Conservation (phyloP, 2,797 vertebrate genomes). For the Darevskia nairensis region DNA sequence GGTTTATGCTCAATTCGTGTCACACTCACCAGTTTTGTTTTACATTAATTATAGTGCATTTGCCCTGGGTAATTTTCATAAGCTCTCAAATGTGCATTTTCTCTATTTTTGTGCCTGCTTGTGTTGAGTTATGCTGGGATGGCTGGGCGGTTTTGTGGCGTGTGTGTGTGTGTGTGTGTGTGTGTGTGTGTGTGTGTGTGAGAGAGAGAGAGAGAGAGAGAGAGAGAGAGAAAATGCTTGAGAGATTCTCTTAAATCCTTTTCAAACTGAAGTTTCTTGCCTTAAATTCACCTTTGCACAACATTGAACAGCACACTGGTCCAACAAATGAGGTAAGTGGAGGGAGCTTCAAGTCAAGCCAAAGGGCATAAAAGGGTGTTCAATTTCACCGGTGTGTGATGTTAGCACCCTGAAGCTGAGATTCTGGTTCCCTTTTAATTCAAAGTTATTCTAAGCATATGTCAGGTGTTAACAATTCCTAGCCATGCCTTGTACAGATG, state of each 20-base stretch:
- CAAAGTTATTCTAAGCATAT: background rate
- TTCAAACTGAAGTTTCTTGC: background rate
- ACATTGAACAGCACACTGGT: background rate
- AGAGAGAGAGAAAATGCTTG: no score
- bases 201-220: no score
- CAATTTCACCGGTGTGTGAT: background rate
- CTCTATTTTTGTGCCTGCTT: background rate
- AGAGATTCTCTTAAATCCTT: background rate
- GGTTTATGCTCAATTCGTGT: background rate
- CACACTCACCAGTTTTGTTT: background rate
- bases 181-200: background rate
- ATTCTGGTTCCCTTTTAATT: background rate
- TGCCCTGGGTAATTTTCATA: background rate
- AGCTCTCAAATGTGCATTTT: background rate
- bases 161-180: background rate
- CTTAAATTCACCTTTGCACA: background rate
- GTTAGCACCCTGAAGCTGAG: background rate
- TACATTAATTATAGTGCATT: background rate
- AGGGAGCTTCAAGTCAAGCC: background rate
- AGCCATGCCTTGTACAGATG: background rate
- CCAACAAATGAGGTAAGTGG: background rate
- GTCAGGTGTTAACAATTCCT: background rate
- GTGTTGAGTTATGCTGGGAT: background rate
- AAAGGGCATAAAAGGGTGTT: background rate
- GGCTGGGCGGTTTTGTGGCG: no score